These are phyloP conservation scores for Lordiphosa collinella DNA, from an alignment of 1,140 invertebrate species.

Conservation along the genomic window DNA sequence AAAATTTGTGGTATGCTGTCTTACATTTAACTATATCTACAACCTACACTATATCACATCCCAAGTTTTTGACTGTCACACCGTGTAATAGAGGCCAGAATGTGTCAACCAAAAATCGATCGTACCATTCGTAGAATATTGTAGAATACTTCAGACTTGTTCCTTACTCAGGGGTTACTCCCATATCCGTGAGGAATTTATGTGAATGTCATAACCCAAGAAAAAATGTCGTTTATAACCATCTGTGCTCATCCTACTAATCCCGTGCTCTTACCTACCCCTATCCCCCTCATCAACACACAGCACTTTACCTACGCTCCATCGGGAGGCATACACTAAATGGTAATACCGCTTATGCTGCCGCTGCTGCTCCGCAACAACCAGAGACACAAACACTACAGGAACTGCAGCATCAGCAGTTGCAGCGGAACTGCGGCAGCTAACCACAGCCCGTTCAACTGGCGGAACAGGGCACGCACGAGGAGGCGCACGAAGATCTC, in stretches of 20 bases:
- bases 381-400: conserved; percentile 7
- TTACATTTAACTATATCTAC: no score
- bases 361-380: conserved; percentile 9
- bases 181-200: no score
- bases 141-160: no score
- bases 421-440: conserved; percentile 27
- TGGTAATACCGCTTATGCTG: conserved; percentile 47
- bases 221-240: conserved; percentile 29
- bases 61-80: no score
- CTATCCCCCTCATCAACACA: conserved; percentile 31
- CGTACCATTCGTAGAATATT: no score
- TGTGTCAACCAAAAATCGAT: no score
- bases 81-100: no score
- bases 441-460: conserved; percentile 20
- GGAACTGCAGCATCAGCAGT: conserved; percentile 23
- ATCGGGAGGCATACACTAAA: conserved; percentile 50
- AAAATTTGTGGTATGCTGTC: no score
- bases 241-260: conserved; percentile 71
- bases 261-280: conserved; percentile 71
- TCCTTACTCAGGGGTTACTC: no score
- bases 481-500: conserved; percentile 78
- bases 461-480: conserved; percentile 15
- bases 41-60: no score
- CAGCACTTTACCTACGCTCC: not conserved
- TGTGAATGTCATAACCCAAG: no score